phyloP scores from a whole-genome alignment of 2,797 vertebrate genomes.

The Setipinna tenuifilis region DNA sequence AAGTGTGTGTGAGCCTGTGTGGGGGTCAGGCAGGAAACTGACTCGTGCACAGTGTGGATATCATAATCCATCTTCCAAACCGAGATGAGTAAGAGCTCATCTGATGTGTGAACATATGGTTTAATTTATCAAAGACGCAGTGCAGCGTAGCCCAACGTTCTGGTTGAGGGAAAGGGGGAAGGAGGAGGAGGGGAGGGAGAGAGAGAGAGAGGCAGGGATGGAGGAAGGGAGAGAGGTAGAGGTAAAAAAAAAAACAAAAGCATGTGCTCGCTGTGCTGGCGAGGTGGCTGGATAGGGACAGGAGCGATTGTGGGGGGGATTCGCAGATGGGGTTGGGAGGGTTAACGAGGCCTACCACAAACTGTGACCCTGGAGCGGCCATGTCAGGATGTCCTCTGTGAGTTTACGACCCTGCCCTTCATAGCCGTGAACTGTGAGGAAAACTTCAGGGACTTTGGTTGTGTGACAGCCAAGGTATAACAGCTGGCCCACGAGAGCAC shows the following conservation, averaged over 20 bases:
- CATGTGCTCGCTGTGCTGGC: not conserved
- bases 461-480: conserved; percentile 4
- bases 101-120: conserved; percentile 54
- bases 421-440: not conserved
- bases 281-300: not conserved
- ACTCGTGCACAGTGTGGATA: conserved; percentile 49
- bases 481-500: not conserved
- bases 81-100: conserved; percentile 55
- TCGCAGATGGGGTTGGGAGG: conserved; percentile 10
- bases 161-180: not conserved
- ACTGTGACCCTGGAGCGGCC: conserved; percentile 12
- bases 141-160: conserved; percentile 38
- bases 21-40: conserved; percentile 47
- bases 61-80: conserved; percentile 56
- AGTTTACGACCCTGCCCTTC: conserved; percentile 6
- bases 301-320: not conserved
- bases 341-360: conserved; percentile 22
- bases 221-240: not conserved
- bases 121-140: conserved; percentile 44
- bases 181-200: not conserved
- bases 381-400: not conserved
- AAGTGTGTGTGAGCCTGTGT: not conserved
- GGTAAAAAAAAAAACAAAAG: not conserved
- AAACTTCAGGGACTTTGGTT: not conserved
- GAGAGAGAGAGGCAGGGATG: not conserved